Conservation (phyloP, 2,797 vertebrate genomes). For the Falco berigora region DNA sequence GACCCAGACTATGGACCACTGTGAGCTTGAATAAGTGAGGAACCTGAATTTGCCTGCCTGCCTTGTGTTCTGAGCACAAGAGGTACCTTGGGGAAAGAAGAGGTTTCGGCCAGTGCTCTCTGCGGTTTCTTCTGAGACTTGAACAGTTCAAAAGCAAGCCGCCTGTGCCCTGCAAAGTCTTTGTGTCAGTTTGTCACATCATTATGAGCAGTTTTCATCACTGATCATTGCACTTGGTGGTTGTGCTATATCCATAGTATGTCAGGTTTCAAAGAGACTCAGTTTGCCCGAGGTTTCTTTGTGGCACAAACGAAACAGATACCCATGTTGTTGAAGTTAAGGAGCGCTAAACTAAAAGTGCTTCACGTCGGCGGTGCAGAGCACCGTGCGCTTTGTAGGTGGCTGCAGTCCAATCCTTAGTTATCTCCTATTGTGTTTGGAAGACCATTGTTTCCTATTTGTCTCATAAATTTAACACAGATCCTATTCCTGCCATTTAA, state of each 20-base stretch:
- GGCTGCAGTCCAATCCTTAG: slow-evolving; percentile 26
- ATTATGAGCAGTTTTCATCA: neutral
- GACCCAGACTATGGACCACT: neutral
- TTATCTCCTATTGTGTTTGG: slow-evolving; percentile 64
- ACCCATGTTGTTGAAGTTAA: neutral
- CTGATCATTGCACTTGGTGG: neutral
- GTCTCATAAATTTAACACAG: slow-evolving; percentile 57
- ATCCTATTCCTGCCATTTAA: slow-evolving; percentile 60
- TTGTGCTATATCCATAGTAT: neutral
- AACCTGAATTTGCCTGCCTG: neutral
- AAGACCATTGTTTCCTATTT: slow-evolving; percentile 64
- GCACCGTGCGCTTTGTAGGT: neutral
- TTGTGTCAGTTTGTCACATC: neutral
- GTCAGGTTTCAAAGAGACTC: neutral
- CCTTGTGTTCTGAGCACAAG: neutral
- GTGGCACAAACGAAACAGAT: neutral
- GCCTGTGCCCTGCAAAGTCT: neutral
- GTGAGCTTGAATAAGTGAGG: neutral
- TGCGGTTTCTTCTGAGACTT: neutral
- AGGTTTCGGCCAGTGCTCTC: neutral
- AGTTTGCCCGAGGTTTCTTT: neutral
- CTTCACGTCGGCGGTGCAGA: neutral
- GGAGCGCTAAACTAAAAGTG: neutral
- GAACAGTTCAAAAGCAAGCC: neutral
- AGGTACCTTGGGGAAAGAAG: neutral